Percentiles rank a stretch among this genome's conserved stretches.
These are phyloP conservation scores for Zootoca vivipara DNA, from an alignment of 2,113 vertebrate species.

Conservation along the genomic window DNA sequence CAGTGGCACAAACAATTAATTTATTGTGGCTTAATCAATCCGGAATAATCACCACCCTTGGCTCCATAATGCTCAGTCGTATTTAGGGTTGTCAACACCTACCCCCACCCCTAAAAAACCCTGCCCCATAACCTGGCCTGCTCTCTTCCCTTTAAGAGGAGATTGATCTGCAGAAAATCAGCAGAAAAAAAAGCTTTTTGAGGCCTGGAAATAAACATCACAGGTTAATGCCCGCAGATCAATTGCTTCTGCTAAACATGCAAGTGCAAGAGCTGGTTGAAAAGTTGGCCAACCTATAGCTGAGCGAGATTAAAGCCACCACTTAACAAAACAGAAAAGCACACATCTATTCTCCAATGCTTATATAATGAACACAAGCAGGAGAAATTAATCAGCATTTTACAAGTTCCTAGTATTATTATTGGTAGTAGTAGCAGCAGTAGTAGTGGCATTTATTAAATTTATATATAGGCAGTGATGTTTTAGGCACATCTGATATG, in stretches of 20 bases:
- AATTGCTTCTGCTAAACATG: not conserved
- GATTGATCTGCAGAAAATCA: not conserved
- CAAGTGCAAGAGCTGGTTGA: not conserved
- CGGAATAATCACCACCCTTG: not conserved
- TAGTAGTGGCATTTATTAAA: no score
- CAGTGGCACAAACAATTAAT: not conserved
- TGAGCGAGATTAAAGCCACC: not conserved
- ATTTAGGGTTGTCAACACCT: not conserved
- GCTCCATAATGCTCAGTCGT: not conserved
- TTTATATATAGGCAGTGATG: no score
- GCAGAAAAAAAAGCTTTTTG: not conserved
- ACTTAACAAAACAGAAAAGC: not conserved
- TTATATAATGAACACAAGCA: not conserved
- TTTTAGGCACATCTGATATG: no score
- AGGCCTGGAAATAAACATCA: not conserved
- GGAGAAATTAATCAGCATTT: not conserved
- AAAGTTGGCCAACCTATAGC: not conserved
- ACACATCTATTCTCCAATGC: not conserved
- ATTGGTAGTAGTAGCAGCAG: no score
- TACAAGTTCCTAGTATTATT: no score
- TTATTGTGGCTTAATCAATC: not conserved
- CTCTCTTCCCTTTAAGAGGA: not conserved
- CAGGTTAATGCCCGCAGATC: not conserved
- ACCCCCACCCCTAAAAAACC: not conserved
- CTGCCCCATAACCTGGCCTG: not conserved